Conservation (phyloP, 2,797 vertebrate species). For the Fistularia commersonii region DNA sequence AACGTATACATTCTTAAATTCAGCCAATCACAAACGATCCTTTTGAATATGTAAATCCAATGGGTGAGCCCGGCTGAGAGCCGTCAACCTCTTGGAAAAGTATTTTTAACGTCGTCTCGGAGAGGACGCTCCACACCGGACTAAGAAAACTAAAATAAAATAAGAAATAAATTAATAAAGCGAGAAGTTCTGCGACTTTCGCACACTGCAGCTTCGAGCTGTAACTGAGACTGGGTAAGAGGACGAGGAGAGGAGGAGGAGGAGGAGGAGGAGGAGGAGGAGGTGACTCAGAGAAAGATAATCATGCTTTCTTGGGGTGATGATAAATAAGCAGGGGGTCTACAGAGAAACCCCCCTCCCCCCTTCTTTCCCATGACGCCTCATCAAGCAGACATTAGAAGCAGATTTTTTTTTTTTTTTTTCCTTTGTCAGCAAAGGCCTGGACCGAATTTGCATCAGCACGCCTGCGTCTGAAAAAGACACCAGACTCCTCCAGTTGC, state of each 20-base stretch:
- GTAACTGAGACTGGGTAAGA: conserved; percentile 49
- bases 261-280: background rate
- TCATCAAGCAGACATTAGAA: conserved; percentile 69
- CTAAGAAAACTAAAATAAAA: no score
- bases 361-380: conserved; percentile 51
- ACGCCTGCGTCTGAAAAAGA: conserved; percentile 65
- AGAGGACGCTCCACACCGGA: no score
- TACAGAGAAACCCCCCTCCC: conserved; percentile 23
- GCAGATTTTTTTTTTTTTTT: conserved; percentile 39
- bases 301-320: conserved; percentile 27
- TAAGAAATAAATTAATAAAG: no score
- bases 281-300: conserved; percentile 28
- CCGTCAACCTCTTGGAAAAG: no score
- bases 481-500: conserved; percentile 28
- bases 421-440: conserved; percentile 73
- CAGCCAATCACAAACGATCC: no score
- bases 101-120: no score
- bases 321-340: conserved; percentile 27
- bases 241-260: background rate
- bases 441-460: conserved; percentile 68
- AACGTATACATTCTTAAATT: no score
- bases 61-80: no score
- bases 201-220: no score
- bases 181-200: no score
- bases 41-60: no score